phyloP scores from a whole-genome alignment of 2,113 vertebrate genomes.

The Bos indicus region DNA sequence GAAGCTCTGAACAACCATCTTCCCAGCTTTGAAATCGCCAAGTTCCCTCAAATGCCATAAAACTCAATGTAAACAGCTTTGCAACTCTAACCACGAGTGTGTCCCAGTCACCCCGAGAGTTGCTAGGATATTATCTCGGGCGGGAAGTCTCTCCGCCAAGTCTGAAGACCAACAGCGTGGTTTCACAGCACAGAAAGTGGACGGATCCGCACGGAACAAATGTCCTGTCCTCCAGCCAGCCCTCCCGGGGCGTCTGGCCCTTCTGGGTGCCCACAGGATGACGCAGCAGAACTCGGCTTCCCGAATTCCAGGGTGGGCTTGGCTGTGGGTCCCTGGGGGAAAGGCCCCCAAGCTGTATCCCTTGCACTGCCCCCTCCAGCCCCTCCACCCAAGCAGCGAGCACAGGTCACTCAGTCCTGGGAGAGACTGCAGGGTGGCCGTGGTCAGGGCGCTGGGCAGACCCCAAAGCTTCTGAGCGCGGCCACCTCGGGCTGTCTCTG shows the following conservation, averaged over 20 bases:
- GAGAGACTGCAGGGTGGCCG: fast-evolving
- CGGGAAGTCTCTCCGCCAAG: conserved; percentile 63
- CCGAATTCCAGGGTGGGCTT: fast-evolving
- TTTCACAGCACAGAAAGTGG: neutral
- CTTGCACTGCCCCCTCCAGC: fast-evolving
- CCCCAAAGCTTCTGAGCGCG: neutral
- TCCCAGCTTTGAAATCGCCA: conserved; percentile 45
- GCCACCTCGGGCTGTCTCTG: neutral
- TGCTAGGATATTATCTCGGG: conserved; percentile 77
- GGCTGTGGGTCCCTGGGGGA: neutral
- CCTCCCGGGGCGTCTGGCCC: neutral
- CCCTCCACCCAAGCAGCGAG: neutral
- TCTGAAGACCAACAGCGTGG: conserved; percentile 54
- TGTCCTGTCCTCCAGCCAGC: conserved; percentile 33
- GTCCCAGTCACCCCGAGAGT: conserved; percentile 55
- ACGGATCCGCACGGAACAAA: conserved; percentile 35
- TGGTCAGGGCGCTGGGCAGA: neutral
- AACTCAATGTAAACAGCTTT: conserved; percentile 70
- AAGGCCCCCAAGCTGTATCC: neutral
- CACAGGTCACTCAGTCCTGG: neutral
- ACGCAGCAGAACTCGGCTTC: fast-evolving
- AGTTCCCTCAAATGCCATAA: conserved; percentile 53
- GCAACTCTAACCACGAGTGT: conserved; percentile 46
- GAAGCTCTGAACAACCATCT: conserved; percentile 48
- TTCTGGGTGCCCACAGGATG: neutral